Conservation (phyloP, 2,888 invertebrate genomes). For the Clusia tigrina region DNA sequence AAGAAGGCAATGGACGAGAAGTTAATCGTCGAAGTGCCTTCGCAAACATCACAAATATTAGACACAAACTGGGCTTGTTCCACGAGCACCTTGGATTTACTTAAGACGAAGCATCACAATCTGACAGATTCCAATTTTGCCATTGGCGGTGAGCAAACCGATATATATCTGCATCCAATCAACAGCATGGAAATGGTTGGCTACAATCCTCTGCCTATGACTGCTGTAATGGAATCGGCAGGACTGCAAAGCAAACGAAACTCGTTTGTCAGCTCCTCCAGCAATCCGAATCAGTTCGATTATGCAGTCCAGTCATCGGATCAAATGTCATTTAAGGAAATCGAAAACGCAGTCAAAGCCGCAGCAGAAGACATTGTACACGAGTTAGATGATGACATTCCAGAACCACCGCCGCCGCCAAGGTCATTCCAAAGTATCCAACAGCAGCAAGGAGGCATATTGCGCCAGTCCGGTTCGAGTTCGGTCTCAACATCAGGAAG, state of each 20-base stretch:
- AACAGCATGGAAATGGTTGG: conserved; percentile 47
- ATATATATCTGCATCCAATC: conserved; percentile 32
- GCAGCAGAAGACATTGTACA: conserved; percentile 50
- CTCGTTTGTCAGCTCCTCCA: conserved; percentile 47
- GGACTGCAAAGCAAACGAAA: conserved; percentile 48
- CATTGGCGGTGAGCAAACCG: conserved; percentile 26
- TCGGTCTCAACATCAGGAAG: conserved; percentile 69
- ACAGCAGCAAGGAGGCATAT: conserved; percentile 66
- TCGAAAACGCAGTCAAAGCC: conserved; percentile 53
- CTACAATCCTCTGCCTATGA: conserved; percentile 43
- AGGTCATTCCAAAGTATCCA: conserved; percentile 61
- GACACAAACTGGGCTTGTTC: conserved; percentile 49
- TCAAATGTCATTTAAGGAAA: conserved; percentile 60
- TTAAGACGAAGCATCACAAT: conserved; percentile 52
- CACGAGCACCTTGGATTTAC: conserved; percentile 56
- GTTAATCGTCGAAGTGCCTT: conserved; percentile 71
- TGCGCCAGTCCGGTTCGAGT: conserved; percentile 68
- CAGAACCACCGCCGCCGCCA: conserved; percentile 71
- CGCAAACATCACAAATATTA: conserved; percentile 54
- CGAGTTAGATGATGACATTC: conserved; percentile 67
- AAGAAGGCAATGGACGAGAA: conserved; percentile 66
- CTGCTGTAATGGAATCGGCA: conserved; percentile 13
- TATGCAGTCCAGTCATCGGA: conserved; percentile 56
- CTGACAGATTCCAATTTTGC: neutral
- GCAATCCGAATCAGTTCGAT: conserved; percentile 44